Percentiles rank a stretch among this genome's conserved stretches.
Evolutionary conservation across 2,888 invertebrate genomes (phyloP).

Genomic region (Polyommatus icarus): DNA sequence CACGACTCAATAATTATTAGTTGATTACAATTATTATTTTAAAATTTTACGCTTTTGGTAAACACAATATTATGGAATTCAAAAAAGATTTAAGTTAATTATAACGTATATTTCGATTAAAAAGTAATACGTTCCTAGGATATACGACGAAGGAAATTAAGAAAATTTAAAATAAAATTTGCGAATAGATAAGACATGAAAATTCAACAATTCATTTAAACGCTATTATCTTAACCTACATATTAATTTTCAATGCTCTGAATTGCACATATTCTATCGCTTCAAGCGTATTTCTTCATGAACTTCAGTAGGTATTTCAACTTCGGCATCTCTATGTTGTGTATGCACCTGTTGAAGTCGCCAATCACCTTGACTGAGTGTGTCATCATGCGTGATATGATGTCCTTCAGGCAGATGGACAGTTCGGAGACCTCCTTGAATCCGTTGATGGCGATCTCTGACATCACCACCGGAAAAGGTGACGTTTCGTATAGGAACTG

Average conservation of each 20-base stretch:
- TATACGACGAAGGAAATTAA: too few relatives aligned
- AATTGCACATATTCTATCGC: not conserved
- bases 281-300: slow-evolving; percentile 74
- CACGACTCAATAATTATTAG: too few relatives aligned
- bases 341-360: slow-evolving; percentile 74
- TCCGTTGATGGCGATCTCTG: slow-evolving; percentile 73
- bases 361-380: slow-evolving; percentile 76
- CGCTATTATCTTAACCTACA: not conserved
- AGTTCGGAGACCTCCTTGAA: slow-evolving; percentile 76
- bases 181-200: too few relatives aligned
- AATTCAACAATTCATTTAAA: not conserved
- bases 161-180: too few relatives aligned
- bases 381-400: slow-evolving; percentile 75
- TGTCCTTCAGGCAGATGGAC: slow-evolving; percentile 73
- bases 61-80: too few relatives aligned
- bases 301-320: slow-evolving; percentile 73
- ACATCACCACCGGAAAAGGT: slow-evolving; percentile 75
- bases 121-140: too few relatives aligned
- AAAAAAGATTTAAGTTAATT: too few relatives aligned
- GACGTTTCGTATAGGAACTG: slow-evolving; percentile 76
- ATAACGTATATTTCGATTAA: too few relatives aligned
- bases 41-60: too few relatives aligned
- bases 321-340: slow-evolving; percentile 76
- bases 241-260: not conserved
- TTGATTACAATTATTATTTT: too few relatives aligned